phyloP scores from a whole-genome alignment of 2,888 invertebrate genomes.

The Ellobium chinense region DNA sequence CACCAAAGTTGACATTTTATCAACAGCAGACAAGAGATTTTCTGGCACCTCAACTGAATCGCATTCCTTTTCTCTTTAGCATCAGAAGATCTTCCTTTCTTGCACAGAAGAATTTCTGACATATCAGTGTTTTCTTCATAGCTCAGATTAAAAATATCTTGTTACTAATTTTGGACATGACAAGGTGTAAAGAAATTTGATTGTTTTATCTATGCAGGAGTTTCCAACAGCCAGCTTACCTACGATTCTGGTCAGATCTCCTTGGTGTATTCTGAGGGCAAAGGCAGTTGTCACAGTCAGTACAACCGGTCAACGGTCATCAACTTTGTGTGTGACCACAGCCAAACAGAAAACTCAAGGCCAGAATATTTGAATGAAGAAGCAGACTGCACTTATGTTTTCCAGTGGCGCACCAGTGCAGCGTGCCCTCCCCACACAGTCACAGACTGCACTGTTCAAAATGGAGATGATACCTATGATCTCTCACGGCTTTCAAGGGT shows the following conservation, averaged over 20 bases:
- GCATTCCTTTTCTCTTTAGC: no score
- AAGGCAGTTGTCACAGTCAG: conserved; percentile 58
- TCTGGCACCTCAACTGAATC: no score
- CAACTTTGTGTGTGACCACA: conserved; percentile 71
- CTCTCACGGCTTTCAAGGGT: conserved; percentile 58
- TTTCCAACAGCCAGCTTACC: conserved; percentile 58
- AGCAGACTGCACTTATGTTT: conserved; percentile 66
- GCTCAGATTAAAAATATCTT: no score
- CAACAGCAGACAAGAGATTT: no score
- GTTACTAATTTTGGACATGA: no score
- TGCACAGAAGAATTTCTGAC: no score
- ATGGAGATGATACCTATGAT: conserved; percentile 58
- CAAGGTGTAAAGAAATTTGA: no score
- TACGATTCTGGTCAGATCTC: conserved; percentile 75
- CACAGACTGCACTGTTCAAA: conserved; percentile 56
- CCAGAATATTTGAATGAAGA: conserved; percentile 61
- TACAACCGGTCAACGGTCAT: conserved; percentile 69
- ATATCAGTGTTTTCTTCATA: no score
- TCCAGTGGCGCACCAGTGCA: conserved; percentile 68
- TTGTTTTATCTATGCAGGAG: conserved; percentile 62
- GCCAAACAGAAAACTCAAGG: conserved; percentile 56
- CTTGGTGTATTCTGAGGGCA: conserved; percentile 72
- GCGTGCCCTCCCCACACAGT: conserved; percentile 68
- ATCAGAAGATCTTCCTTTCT: no score
- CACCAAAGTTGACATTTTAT: no score